Evolutionary conservation across 2,888 invertebrate species (phyloP).

Genomic region (Cloeon dipterum): DNA sequence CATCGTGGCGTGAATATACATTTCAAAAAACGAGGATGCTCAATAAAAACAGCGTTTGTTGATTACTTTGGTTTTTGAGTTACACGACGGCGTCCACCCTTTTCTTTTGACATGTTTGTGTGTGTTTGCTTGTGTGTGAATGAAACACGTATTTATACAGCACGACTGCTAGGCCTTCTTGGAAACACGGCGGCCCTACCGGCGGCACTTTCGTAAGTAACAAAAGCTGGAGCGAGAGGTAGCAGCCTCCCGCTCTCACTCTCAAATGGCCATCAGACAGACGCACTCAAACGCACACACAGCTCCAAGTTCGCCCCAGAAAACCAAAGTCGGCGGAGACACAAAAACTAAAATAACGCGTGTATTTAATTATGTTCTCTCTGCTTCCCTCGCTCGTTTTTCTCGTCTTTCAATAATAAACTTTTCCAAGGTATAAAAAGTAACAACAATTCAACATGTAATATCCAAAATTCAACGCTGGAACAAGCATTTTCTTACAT

Average conservation of each 20-base stretch:
- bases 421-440: too few relatives aligned
- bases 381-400: too few relatives aligned
- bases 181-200: slow-evolving; percentile 9
- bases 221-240: background rate
- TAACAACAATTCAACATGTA: too few relatives aligned
- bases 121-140: background rate
- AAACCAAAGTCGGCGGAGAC: background rate
- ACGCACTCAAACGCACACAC: too few relatives aligned
- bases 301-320: background rate
- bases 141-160: slow-evolving; percentile 1
- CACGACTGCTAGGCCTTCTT: slow-evolving; percentile 8
- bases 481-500: too few relatives aligned
- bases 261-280: background rate
- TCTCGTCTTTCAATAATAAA: too few relatives aligned
- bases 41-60: background rate
- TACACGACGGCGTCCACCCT: slow-evolving; percentile 1
- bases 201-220: slow-evolving; percentile 4
- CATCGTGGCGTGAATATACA: too few relatives aligned
- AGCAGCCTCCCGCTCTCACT: background rate
- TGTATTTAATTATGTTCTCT: too few relatives aligned
- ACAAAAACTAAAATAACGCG: too few relatives aligned
- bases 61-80: too few relatives aligned
- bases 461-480: too few relatives aligned
- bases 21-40: too few relatives aligned
- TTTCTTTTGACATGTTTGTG: background rate